These are phyloP conservation scores for Macrostomum lignano DNA, from an alignment of 1,140 invertebrate genomes.

Conservation along the genomic window DNA sequence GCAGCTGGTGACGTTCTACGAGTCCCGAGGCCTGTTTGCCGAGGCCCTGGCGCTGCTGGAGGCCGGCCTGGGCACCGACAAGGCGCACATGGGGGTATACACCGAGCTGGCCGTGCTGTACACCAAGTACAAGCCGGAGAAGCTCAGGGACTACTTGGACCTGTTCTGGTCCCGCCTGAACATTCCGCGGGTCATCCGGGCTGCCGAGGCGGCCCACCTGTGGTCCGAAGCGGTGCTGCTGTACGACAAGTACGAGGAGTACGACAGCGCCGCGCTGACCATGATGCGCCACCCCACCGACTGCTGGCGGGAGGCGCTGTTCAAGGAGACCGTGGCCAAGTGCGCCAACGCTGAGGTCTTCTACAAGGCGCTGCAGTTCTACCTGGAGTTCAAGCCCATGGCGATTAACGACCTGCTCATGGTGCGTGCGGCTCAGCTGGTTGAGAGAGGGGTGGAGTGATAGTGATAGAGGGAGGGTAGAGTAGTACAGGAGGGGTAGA, in stretches of 20 bases:
- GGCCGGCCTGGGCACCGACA: slow-evolving; percentile 70
- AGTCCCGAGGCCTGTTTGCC: slow-evolving; percentile 77
- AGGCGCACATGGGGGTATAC: slow-evolving; percentile 99
- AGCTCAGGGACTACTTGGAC: slow-evolving; percentile 94
- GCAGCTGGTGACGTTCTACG: slow-evolving; percentile 93
- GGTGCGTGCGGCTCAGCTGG: too few species aligned
- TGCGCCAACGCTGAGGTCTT: slow-evolving; percentile 97
- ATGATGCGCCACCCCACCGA: slow-evolving; percentile 99
- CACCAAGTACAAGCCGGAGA: slow-evolving; percentile 91
- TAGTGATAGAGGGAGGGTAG: too few species aligned
- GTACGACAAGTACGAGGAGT: slow-evolving; percentile 98
- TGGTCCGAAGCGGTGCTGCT: slow-evolving; percentile 97
- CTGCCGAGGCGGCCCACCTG: slow-evolving; percentile 84
- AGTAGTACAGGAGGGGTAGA: too few species aligned
- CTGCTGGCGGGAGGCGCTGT: slow-evolving; percentile 93
- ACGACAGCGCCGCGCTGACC: slow-evolving; percentile 87
- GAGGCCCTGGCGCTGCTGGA: slow-evolving; percentile 82
- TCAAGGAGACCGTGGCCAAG: slow-evolving; percentile 43
- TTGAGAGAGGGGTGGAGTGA: too few species aligned
- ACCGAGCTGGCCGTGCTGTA: slow-evolving; percentile 93
- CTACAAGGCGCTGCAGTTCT: slow-evolving; percentile 96
- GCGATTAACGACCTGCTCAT: slow-evolving; percentile 83
- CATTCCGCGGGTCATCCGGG: slow-evolving; percentile 88
- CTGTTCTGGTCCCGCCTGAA: slow-evolving; percentile 98
- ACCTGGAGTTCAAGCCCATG: slow-evolving; percentile 83